Percentiles rank a stretch among this genome's conserved stretches.
These are phyloP conservation scores for Troides oblongomaculatus DNA, from an alignment of 2,888 invertebrate species.

Conservation along the genomic window DNA sequence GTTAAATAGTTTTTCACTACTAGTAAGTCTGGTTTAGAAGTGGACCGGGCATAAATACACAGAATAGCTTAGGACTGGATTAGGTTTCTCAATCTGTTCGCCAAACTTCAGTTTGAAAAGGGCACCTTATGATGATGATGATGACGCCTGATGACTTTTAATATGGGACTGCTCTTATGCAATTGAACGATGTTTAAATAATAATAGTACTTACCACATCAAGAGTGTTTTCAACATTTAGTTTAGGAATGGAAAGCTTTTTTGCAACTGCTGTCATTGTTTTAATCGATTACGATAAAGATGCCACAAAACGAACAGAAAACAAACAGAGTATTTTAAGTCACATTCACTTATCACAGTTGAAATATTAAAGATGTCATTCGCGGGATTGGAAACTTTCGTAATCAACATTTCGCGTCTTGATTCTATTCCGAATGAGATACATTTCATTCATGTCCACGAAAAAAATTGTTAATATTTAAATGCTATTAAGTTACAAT, in stretches of 20 bases:
- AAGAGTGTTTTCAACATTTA: conserved; percentile 30
- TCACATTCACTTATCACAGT: conserved; percentile 54
- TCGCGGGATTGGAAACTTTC: conserved; percentile 23
- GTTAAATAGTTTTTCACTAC: background rate
- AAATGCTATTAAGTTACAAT: conserved; percentile 51
- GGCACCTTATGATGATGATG: too few species aligned
- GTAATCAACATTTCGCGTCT: conserved; percentile 28
- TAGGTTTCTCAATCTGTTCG: too few species aligned
- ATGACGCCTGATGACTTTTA: conserved; percentile 9
- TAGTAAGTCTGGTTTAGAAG: background rate
- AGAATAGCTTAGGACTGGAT: too few species aligned
- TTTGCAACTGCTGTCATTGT: conserved; percentile 69
- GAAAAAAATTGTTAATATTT: conserved; percentile 37
- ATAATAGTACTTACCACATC: conserved; percentile 60
- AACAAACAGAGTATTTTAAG: conserved; percentile 32
- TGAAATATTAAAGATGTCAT: conserved; percentile 30
- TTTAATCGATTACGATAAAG: conserved; percentile 53
- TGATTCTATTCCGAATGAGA: conserved; percentile 23
- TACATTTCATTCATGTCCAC: conserved; percentile 35
- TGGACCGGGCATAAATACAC: too few species aligned
- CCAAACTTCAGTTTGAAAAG: too few species aligned
- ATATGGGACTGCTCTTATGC: conserved; percentile 2
- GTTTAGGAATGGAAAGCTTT: conserved; percentile 45
- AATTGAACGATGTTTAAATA: conserved; percentile 5
- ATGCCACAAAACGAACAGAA: conserved; percentile 64